These are phyloP conservation scores for Tapirus indicus DNA, from an alignment of 2,797 vertebrate species.

Conservation along the genomic window DNA sequence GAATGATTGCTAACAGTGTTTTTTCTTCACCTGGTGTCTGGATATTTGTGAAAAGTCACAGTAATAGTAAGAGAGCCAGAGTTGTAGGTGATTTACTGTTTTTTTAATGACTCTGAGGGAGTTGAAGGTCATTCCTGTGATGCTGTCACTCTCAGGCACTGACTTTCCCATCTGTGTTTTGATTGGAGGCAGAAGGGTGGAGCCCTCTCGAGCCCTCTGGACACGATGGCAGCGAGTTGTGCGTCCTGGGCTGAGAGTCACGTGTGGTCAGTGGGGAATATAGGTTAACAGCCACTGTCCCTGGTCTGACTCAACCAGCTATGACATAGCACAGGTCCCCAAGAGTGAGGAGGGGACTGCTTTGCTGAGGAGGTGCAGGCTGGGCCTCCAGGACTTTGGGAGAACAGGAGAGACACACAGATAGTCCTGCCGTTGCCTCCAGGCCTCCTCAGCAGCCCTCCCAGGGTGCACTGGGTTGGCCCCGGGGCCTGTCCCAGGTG, in stretches of 20 bases:
- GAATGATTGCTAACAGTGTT: neutral
- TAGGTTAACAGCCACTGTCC: neutral
- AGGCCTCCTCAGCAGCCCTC: neutral
- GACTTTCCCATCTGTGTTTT: neutral
- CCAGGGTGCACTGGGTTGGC: neutral
- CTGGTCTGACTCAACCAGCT: neutral
- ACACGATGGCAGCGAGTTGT: neutral
- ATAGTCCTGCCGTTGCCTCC: neutral
- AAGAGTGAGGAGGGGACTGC: neutral
- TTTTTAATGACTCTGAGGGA: neutral
- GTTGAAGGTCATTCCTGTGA: neutral
- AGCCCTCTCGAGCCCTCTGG: neutral
- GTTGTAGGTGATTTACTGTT: neutral
- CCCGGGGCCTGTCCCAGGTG: fast-evolving
- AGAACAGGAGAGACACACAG: neutral
- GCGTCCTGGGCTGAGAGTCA: neutral
- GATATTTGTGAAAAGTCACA: slow-evolving; percentile 15
- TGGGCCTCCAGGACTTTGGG: neutral
- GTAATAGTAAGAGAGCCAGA: neutral
- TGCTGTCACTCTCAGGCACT: neutral
- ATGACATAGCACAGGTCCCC: neutral
- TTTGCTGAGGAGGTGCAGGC: neutral
- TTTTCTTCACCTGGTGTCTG: neutral
- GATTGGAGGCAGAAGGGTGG: neutral
- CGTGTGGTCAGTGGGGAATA: neutral